Base-by-base conservation (phyloP, 2,888 invertebrate genomes). In the Chrysina gloriosa region DNA sequence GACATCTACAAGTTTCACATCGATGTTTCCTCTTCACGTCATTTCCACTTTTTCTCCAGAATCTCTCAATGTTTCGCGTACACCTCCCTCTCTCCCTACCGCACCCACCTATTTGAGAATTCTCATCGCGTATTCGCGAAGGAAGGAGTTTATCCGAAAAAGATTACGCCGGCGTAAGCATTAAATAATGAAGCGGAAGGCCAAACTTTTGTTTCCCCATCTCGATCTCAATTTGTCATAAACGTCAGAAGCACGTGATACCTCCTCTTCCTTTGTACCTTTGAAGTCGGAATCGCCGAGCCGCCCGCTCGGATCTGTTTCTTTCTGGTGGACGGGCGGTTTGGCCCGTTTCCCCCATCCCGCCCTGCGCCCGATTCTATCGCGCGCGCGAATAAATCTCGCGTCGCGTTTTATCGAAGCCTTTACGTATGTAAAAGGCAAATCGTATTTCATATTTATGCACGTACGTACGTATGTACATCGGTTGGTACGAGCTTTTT, bases 141-240 rank as follows among this genome's bases (percentile, higher is more conserved):
- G 3, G 31, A n/a, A 7, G 31, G 9, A 7, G 31, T 52, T 3
- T 31, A 61, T 61, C 21, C 65, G 54, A 65, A 65, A 65, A 54
- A 54, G 52, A 64, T 52, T 64, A 52, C 50, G 31, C n/a, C 21
- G n/a, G n/a, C n/a, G 52, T 64, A 42, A 64, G 54, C 45, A 54
- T 65, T 65, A 65, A 65, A 65, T 65, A 65, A 65, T 65, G 42
- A 65, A 65, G 54, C 36, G 54, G 25, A 45, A 23, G 50, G 16
- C 16, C 16, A 34, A 39, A 50, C 14, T 39, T 65, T 54, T 54
- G 48, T 63, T 47, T 65, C 21, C 52, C 54, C 54, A 54, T 54
- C 65, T 52, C 52, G 31, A 39, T 65, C 65, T 42, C 54, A 54
- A 65, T 65, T 65, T 54, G 65, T 65, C 65, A 65, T 65, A 54